These are phyloP conservation scores for Lota lota DNA, from an alignment of 2,113 vertebrate genomes.

Conservation along the genomic window DNA sequence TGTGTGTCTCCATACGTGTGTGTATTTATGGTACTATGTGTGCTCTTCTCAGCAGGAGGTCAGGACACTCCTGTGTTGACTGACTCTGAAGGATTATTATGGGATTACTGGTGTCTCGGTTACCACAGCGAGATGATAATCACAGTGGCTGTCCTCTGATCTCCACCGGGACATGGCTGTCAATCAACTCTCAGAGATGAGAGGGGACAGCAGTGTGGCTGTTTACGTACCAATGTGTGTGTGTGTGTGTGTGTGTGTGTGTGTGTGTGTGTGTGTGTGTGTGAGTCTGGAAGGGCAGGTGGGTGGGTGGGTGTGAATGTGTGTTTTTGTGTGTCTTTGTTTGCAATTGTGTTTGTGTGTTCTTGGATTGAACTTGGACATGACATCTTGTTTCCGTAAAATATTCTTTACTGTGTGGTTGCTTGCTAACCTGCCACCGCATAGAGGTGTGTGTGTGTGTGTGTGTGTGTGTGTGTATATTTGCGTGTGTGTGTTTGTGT, in stretches of 20 bases:
- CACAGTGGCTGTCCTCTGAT: conserved; percentile 65
- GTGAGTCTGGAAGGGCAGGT: conserved; percentile 12
- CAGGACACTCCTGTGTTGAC: conserved; percentile 51
- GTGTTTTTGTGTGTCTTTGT: not conserved
- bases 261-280: conserved; percentile 40
- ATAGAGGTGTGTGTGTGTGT: not conserved
- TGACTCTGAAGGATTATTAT: conserved; percentile 65
- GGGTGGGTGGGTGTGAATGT: not conserved
- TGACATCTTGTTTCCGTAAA: not conserved
- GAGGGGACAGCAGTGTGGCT: conserved; percentile 28
- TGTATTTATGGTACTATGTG: conserved; percentile 3
- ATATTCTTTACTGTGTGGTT: conserved; percentile 1
- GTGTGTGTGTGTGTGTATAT: too few relatives aligned
- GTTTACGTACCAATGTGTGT: not conserved
- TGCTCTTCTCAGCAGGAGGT: conserved; percentile 51
- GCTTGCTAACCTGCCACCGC: conserved; percentile 16
- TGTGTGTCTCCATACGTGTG: conserved; percentile 1
- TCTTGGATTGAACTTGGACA: conserved; percentile 6
- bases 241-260: conserved; percentile 18
- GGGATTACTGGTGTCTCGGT: conserved; percentile 66
- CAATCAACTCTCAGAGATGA: conserved; percentile 60
- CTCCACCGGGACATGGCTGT: conserved; percentile 53
- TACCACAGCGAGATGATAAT: conserved; percentile 66
- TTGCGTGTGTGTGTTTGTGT: not conserved
- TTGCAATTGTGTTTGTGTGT: conserved; percentile 10